phyloP scores from a whole-genome alignment of 2,113 vertebrate genomes.

The Megaceryle maxima region DNA sequence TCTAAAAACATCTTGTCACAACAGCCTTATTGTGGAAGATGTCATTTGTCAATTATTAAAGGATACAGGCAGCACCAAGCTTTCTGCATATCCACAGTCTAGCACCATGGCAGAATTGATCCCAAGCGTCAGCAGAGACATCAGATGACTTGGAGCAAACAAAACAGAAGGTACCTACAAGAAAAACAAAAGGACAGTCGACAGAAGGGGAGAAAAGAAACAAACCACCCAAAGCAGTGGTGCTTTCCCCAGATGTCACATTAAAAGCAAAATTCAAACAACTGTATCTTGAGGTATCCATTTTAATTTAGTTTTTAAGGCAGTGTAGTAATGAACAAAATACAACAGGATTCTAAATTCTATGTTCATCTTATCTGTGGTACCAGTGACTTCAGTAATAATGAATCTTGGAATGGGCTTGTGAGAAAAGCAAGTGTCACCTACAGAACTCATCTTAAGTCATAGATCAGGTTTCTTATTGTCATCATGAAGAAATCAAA shows the following conservation, averaged over 20 bases:
- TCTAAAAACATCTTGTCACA: background rate
- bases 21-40: background rate
- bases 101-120: constrained; percentile 96
- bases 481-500: background rate
- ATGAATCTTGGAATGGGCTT: background rate
- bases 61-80: constrained; percentile 95
- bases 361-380: background rate
- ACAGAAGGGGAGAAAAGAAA: background rate
- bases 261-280: background rate
- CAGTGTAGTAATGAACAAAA: background rate
- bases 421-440: background rate
- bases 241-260: background rate
- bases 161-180: constrained; percentile 92
- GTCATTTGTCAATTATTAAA: constrained; percentile 31
- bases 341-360: background rate
- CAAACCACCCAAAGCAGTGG: background rate
- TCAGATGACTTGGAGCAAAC: constrained; percentile 95
- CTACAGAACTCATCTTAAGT: background rate
- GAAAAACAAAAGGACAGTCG: background rate
- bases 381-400: background rate
- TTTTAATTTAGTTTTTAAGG: background rate
- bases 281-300: background rate
- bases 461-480: background rate
- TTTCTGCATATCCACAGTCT: constrained; percentile 95
- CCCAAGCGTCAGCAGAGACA: constrained; percentile 94